These are phyloP conservation scores for Danionella cerebrum DNA, from an alignment of 2,113 vertebrate species.

Conservation along the genomic window DNA sequence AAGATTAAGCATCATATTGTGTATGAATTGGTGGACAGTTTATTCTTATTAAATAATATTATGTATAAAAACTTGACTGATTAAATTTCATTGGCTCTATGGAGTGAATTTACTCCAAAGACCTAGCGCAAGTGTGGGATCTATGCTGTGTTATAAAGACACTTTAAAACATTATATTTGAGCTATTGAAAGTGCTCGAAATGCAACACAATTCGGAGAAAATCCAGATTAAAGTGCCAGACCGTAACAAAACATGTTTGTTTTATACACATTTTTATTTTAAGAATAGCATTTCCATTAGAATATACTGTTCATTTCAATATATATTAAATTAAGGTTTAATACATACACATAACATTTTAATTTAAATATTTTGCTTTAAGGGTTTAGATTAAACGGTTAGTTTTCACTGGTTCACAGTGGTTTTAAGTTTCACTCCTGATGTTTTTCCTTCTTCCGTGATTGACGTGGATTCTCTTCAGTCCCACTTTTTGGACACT, in stretches of 20 bases:
- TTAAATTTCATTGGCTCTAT: too few species aligned
- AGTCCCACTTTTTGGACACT: constrained; percentile 45
- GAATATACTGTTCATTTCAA: constrained; percentile 50
- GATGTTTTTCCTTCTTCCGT: constrained; percentile 14
- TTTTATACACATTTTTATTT: constrained; percentile 60
- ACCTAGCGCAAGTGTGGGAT: too few species aligned
- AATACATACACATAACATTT: constrained; percentile 60
- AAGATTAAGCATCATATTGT: too few species aligned
- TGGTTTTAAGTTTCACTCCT: constrained; percentile 4
- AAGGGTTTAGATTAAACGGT: constrained; percentile 25
- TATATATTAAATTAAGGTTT: constrained; percentile 65
- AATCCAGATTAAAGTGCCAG: not conserved
- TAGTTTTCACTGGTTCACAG: constrained; percentile 14
- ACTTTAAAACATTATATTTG: too few species aligned
- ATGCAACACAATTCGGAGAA: not conserved
- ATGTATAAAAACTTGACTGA: too few species aligned
- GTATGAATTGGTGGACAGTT: too few species aligned
- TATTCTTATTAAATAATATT: too few species aligned
- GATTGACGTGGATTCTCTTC: constrained; percentile 31
- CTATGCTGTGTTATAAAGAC: too few species aligned
- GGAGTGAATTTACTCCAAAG: too few species aligned
- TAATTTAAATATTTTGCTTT: constrained; percentile 41
- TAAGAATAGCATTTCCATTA: constrained; percentile 66
- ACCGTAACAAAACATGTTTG: not conserved
- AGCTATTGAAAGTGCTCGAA: not conserved